A percentile compares a stretch with the other conserved stretches of the same genome.
phyloP scores from a whole-genome alignment of 2,797 vertebrate species.

The Podargus strigoides region DNA sequence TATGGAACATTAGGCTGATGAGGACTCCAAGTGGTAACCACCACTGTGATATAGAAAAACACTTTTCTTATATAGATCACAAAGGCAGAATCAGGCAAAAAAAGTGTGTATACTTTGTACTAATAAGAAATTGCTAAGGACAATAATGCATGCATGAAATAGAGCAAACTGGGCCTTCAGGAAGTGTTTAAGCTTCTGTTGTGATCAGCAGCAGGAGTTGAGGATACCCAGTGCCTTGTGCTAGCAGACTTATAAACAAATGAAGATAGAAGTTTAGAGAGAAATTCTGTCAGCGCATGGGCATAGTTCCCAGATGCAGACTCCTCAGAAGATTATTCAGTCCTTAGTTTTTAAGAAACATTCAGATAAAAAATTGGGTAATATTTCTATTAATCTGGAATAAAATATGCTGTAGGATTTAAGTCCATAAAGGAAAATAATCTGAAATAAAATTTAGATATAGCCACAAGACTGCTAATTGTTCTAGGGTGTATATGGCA shows the following conservation, averaged over 20 bases:
- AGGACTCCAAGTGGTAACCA: neutral
- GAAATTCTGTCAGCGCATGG: neutral
- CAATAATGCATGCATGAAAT: neutral
- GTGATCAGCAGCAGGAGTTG: neutral
- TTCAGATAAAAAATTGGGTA: neutral
- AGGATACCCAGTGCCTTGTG: neutral
- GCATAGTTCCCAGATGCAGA: neutral
- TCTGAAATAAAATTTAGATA: neutral
- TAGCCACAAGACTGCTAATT: neutral
- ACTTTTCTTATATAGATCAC: neutral
- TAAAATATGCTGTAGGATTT: neutral
- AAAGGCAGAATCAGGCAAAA: neutral
- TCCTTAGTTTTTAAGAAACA: neutral
- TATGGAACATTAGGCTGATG: slow-evolving; percentile 8
- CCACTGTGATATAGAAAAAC: neutral
- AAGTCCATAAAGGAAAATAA: neutral
- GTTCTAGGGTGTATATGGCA: neutral
- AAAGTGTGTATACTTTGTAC: neutral
- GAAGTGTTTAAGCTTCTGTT: neutral
- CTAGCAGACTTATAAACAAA: slow-evolving; percentile 2
- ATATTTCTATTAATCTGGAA: neutral
- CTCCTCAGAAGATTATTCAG: neutral
- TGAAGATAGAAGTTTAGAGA: neutral
- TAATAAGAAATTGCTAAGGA: neutral
- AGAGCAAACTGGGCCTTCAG: neutral